Percentiles rank a stretch among this genome's conserved stretches.
phyloP scores from a whole-genome alignment of 2,797 vertebrate species.

The Tokudaia tokunoshimensis region DNA sequence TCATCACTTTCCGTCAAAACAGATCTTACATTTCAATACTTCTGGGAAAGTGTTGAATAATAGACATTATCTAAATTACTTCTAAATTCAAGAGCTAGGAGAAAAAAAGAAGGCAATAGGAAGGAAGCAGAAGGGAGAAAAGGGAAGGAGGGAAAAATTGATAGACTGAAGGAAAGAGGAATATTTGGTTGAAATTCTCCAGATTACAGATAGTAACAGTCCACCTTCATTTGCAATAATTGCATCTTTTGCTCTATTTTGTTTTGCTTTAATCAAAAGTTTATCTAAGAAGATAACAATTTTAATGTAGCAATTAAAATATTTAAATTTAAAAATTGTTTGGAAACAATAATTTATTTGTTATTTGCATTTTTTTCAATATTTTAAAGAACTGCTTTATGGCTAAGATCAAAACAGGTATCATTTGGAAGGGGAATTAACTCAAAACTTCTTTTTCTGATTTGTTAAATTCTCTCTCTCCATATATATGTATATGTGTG shows the following conservation, averaged over 20 bases:
- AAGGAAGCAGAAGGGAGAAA: neutral
- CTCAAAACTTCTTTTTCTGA: neutral
- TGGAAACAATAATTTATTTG: neutral
- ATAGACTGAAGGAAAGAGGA: neutral
- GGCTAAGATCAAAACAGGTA: neutral
- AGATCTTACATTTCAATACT: slow-evolving; percentile 34
- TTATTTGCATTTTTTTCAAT: neutral
- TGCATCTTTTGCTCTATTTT: neutral
- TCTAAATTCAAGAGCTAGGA: slow-evolving; percentile 1
- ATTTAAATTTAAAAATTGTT: slow-evolving; percentile 60
- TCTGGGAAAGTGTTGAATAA: neutral
- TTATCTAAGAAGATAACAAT: neutral
- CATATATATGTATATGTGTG: no score
- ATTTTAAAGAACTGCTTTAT: neutral
- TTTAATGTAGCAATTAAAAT: slow-evolving; percentile 52
- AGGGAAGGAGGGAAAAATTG: neutral
- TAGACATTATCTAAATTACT: slow-evolving; percentile 36
- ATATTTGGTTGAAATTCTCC: slow-evolving; percentile 23
- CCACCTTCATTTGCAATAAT: neutral
- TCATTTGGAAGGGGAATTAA: neutral
- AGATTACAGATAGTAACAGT: neutral
- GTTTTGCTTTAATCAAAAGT: slow-evolving; percentile 13
- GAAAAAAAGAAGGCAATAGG: neutral
- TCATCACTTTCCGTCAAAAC: neutral
- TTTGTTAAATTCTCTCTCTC: slow-evolving; percentile 4